These are phyloP conservation scores for Didymodactylos carnosus DNA, from an alignment of 2,888 invertebrate genomes.

Conservation along the genomic window DNA sequence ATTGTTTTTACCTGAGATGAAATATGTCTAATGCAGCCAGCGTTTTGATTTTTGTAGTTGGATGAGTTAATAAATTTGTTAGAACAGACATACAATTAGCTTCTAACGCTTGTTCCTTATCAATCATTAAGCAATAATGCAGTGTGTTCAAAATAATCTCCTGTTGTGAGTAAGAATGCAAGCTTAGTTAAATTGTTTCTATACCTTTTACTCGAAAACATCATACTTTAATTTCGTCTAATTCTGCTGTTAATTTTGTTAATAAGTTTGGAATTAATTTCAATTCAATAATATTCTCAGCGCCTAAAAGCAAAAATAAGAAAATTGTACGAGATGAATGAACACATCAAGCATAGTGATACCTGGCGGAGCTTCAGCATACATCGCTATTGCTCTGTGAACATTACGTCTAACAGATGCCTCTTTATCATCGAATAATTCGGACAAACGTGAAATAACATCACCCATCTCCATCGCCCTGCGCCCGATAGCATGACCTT, in stretches of 20 bases:
- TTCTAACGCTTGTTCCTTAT: slow-evolving; percentile 26
- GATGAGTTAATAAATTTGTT: slow-evolving; percentile 24
- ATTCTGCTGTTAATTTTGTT: slow-evolving; percentile 26
- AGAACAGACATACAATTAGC: slow-evolving; percentile 27
- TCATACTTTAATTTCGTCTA: slow-evolving; percentile 31
- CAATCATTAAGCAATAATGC: slow-evolving; percentile 31
- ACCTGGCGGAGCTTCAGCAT: slow-evolving; percentile 30
- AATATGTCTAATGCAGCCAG: slow-evolving; percentile 33
- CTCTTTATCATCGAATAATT: slow-evolving; percentile 30
- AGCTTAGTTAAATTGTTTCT: not conserved
- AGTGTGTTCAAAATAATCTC: slow-evolving; percentile 31
- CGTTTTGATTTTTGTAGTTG: slow-evolving; percentile 22
- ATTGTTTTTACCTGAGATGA: slow-evolving; percentile 27
- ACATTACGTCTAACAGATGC: slow-evolving; percentile 30
- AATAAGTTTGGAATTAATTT: slow-evolving; percentile 27
- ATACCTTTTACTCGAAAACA: not conserved
- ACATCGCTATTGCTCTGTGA: slow-evolving; percentile 30
- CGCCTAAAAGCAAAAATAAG: slow-evolving; percentile 19
- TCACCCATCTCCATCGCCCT: slow-evolving; percentile 27
- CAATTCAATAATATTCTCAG: slow-evolving; percentile 29
- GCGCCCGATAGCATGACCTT: slow-evolving; percentile 32
- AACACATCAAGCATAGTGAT: not conserved
- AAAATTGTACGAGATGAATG: not conserved
- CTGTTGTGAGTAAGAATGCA: slow-evolving; percentile 17
- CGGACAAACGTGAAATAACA: slow-evolving; percentile 26